These are phyloP conservation scores for Neotoxoptera formosana DNA, from an alignment of 1,140 invertebrate genomes.

Conservation along the genomic window DNA sequence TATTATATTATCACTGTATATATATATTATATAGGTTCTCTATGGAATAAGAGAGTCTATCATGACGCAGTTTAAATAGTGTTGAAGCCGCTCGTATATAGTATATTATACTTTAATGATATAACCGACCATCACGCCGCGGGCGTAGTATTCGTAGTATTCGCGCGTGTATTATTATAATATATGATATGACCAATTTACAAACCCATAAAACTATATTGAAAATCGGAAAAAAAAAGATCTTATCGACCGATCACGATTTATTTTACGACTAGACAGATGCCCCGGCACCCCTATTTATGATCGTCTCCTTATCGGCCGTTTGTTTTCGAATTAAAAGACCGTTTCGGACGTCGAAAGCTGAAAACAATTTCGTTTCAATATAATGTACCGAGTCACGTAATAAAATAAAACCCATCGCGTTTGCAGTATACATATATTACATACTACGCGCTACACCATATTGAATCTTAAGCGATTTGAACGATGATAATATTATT, in stretches of 20 bases:
- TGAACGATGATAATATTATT: neutral
- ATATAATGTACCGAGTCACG: neutral
- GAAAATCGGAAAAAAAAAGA: constrained; percentile 12
- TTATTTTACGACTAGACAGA: constrained; percentile 27
- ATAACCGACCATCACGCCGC: neutral
- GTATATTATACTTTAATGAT: neutral
- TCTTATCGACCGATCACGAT: constrained; percentile 24
- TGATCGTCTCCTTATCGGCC: neutral
- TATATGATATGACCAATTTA: neutral
- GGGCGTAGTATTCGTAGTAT: neutral
- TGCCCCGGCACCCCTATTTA: constrained; percentile 6
- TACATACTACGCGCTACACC: too few relatives aligned
- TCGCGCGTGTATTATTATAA: neutral
- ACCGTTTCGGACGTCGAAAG: neutral
- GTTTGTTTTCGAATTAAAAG: neutral
- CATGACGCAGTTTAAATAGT: neutral
- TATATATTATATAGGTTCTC: neutral
- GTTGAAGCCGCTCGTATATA: neutral
- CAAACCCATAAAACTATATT: neutral
- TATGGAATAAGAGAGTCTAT: neutral
- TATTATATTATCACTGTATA: neutral
- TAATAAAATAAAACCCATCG: neutral
- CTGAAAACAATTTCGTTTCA: neutral
- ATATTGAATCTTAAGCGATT: neutral
- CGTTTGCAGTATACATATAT: neutral